These are phyloP conservation scores for Paradoxurus hermaphroditus DNA, from an alignment of 2,113 vertebrate species.

Conservation along the genomic window DNA sequence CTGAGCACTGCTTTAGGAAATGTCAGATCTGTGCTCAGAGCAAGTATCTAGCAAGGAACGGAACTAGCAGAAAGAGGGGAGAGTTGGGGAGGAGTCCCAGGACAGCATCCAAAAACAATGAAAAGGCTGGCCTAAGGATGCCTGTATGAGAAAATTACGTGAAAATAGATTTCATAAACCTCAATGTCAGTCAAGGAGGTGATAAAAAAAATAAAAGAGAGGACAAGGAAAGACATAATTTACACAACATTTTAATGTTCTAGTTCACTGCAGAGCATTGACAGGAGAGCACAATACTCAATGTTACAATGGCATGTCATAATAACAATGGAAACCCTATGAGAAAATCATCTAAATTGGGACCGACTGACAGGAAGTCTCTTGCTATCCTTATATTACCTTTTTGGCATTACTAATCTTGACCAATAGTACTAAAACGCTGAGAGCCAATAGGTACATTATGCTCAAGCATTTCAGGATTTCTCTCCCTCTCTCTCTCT, in stretches of 20 bases:
- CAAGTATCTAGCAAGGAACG: not conserved
- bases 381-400: not conserved
- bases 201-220: slow-evolving; percentile 40
- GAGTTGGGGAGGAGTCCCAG: not conserved
- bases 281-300: not conserved
- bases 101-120: not conserved
- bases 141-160: not conserved
- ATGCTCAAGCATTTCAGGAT: not conserved
- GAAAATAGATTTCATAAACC: slow-evolving; percentile 40
- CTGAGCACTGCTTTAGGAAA: not conserved
- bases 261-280: slow-evolving; percentile 67
- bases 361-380: not conserved
- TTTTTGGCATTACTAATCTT: not conserved
- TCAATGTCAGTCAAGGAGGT: slow-evolving; percentile 55
- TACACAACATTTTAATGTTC: slow-evolving; percentile 73
- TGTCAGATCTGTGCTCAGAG: not conserved
- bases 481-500: not conserved
- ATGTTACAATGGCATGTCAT: not conserved
- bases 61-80: not conserved
- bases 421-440: not conserved
- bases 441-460: not conserved
- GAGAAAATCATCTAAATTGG: not conserved
- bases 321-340: slow-evolving; percentile 49
- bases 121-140: not conserved
- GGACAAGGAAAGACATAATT: slow-evolving; percentile 59